Conservation (phyloP, 2,797 vertebrate species). For the Falco rusticolus region DNA sequence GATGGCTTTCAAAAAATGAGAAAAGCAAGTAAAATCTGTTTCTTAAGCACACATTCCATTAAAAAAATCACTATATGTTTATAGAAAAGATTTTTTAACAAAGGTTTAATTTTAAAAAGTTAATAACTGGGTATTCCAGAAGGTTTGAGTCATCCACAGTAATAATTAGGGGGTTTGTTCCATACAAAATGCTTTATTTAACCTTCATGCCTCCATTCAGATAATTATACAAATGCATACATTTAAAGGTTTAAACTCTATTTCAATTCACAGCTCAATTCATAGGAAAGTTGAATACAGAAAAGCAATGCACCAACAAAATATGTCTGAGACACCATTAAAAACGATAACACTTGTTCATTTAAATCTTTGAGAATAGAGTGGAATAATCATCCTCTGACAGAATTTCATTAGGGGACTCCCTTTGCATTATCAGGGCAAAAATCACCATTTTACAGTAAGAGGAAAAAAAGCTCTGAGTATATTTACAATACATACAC, state of each 20-base stretch:
- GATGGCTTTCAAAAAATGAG: background rate
- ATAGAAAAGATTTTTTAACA: constrained; percentile 65
- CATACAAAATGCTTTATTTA: constrained; percentile 99
- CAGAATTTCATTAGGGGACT: constrained; percentile 90
- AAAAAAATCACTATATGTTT: constrained; percentile 52
- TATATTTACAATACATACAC: constrained; percentile 99
- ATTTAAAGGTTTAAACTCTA: constrained; percentile 99
- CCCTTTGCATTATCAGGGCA: constrained; percentile 91
- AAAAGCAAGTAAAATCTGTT: constrained; percentile 24
- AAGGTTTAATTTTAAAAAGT: constrained; percentile 74
- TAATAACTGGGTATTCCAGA: constrained; percentile 73
- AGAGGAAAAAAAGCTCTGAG: constrained; percentile 94
- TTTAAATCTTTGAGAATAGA: constrained; percentile 90
- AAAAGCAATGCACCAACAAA: constrained; percentile 96
- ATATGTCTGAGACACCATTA: constrained; percentile 95
- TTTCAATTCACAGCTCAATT: constrained; percentile 99
- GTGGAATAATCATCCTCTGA: constrained; percentile 87
- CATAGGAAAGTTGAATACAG: constrained; percentile 93
- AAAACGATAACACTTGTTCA: constrained; percentile 90
- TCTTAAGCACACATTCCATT: constrained; percentile 38
- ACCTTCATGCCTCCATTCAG: constrained; percentile 99
- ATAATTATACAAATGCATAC: constrained; percentile 98
- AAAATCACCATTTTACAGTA: constrained; percentile 94
- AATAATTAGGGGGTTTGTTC: constrained; percentile 82
- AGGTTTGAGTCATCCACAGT: constrained; percentile 70